Conservation (phyloP, 2,797 vertebrate species). For the Pterois miles region DNA sequence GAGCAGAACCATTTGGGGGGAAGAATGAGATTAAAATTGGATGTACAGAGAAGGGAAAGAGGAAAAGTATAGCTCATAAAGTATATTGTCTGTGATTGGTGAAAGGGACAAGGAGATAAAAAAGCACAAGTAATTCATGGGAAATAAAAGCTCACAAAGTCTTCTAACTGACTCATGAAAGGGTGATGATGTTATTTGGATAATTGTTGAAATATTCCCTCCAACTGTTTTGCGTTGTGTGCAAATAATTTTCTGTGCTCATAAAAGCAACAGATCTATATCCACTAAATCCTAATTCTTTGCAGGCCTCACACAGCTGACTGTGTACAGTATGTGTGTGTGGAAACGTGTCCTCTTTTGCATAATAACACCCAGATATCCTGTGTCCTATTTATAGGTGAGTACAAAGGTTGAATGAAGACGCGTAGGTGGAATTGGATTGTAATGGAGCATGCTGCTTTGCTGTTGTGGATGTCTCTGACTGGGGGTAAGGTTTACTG, state of each 20-base stretch:
- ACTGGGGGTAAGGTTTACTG: conserved; percentile 43
- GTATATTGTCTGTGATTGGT: background rate
- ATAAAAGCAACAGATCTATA: conserved; percentile 25
- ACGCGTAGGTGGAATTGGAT: conserved; percentile 52
- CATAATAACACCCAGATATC: conserved; percentile 36
- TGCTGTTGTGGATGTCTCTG: conserved; percentile 37
- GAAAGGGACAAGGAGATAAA: background rate
- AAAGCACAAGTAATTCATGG: background rate
- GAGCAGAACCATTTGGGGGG: background rate
- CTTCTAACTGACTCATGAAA: background rate
- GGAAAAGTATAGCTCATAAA: background rate
- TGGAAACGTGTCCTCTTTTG: conserved; percentile 17
- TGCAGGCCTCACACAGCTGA: conserved; percentile 16
- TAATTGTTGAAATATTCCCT: background rate
- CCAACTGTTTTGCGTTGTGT: background rate
- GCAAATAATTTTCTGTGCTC: background rate
- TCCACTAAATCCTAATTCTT: conserved; percentile 1
- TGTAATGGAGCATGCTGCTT: conserved; percentile 38
- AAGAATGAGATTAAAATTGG: background rate
- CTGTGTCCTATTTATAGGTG: conserved; percentile 60
- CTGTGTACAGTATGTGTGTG: conserved; percentile 1
- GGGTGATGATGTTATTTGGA: background rate
- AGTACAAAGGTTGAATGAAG: conserved; percentile 45
- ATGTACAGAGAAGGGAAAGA: background rate
- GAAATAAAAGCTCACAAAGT: background rate